These are phyloP conservation scores for Cosmopolites sordidus DNA, from an alignment of 2,888 invertebrate genomes.

Conservation along the genomic window DNA sequence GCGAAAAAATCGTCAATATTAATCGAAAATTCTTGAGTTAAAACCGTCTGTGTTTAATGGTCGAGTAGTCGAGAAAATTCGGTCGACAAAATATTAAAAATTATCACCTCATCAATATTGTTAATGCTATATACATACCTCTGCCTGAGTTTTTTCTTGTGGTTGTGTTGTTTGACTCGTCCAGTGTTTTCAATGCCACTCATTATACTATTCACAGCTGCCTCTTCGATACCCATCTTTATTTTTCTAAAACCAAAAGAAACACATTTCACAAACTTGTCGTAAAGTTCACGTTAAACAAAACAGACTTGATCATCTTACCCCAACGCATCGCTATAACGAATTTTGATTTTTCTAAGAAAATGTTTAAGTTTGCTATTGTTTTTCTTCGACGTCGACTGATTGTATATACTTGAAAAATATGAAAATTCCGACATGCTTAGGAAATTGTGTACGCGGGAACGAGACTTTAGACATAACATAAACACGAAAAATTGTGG, in stretches of 20 bases:
- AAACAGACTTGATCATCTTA: not conserved
- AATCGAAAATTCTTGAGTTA: too few relatives aligned
- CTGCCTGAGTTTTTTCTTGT: constrained; percentile 82
- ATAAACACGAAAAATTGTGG: too few relatives aligned
- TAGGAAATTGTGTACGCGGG: too few relatives aligned
- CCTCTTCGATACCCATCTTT: constrained; percentile 82
- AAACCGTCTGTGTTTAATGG: too few relatives aligned
- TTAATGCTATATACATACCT: constrained; percentile 54
- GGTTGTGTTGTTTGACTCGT: constrained; percentile 84
- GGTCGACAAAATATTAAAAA: too few relatives aligned
- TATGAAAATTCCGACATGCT: constrained; percentile 2
- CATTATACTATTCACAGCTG: constrained; percentile 81
- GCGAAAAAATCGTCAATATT: too few relatives aligned
- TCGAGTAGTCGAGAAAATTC: too few relatives aligned
- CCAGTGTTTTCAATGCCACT: constrained; percentile 88
- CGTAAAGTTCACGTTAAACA: not conserved
- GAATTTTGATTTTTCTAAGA: constrained; percentile 8
- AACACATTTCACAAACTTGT: not conserved
- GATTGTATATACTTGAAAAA: constrained; percentile 5
- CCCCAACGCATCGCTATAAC: constrained; percentile 5
- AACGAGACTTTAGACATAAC: too few relatives aligned
- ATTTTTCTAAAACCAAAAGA: constrained; percentile 9
- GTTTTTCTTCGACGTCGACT: constrained; percentile 6
- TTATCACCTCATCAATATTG: too few relatives aligned
- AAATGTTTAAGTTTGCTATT: constrained; percentile 3